Evolutionary conservation across 2,797 vertebrate genomes (phyloP).

Genomic region (Adelosebastes latens): DNA sequence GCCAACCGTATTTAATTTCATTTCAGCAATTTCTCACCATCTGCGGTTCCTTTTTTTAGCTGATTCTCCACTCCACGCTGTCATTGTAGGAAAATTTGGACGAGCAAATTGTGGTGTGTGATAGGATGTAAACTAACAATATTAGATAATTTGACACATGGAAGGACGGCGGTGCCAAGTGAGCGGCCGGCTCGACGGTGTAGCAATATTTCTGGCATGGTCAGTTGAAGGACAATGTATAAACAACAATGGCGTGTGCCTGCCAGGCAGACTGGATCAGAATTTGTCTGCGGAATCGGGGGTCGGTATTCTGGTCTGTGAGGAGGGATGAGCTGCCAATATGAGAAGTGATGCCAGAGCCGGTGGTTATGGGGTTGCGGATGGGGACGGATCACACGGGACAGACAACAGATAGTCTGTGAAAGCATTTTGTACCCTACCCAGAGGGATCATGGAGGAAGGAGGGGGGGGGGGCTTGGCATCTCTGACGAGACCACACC

Average conservation of each 20-base stretch:
- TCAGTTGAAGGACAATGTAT: conserved; percentile 65
- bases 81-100: conserved; percentile 28
- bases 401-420: conserved; percentile 54
- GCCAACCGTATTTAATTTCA: conserved; percentile 6
- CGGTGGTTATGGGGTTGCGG: conserved; percentile 33
- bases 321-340: conserved; percentile 53
- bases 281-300: conserved; percentile 47
- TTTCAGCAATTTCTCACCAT: conserved; percentile 34
- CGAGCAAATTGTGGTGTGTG: conserved; percentile 30
- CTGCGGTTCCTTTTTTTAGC: conserved; percentile 16
- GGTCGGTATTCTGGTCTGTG: conserved; percentile 35
- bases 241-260: conserved; percentile 48
- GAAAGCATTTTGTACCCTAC: conserved; percentile 48
- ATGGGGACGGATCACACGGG: conserved; percentile 39
- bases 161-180: conserved; percentile 29
- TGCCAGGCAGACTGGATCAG: conserved; percentile 54
- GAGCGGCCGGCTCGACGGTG: background rate
- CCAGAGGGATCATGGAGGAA: conserved; percentile 58
- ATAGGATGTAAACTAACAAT: conserved; percentile 39
- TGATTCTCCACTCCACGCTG: conserved; percentile 1
- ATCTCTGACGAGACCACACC: conserved; percentile 15
- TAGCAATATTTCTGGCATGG: conserved; percentile 47
- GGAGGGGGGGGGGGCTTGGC: background rate
- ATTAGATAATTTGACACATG: conserved; percentile 48
- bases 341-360: conserved; percentile 48